Conservation (phyloP, 2,888 invertebrate genomes). For the Acleris holmiana region DNA sequence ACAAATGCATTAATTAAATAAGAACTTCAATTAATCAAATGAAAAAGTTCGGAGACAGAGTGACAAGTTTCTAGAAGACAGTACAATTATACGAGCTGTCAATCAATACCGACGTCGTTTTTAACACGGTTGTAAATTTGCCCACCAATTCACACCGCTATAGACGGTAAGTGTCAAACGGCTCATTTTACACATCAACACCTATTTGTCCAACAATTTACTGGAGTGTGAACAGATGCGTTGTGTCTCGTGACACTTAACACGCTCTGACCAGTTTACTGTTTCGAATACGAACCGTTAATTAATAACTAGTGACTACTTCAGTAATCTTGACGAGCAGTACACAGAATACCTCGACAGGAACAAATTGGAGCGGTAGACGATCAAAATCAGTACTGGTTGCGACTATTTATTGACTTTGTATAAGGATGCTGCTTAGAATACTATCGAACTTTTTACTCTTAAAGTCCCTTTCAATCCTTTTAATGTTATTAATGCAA, state of each 20-base stretch:
- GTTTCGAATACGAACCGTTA: conserved; percentile 44
- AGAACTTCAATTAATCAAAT: conserved; percentile 4
- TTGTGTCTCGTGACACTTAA: conserved; percentile 50
- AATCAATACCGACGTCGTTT: conserved; percentile 31
- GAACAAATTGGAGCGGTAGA: too few species aligned
- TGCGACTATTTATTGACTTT: too few species aligned
- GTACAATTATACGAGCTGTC: conserved; percentile 27
- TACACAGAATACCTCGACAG: too few species aligned
- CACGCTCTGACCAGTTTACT: conserved; percentile 40
- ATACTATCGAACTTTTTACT: too few species aligned
- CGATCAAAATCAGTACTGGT: too few species aligned
- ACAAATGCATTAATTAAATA: neutral
- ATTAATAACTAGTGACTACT: conserved; percentile 44
- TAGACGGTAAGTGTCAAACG: conserved; percentile 59
- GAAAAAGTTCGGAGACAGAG: conserved; percentile 5
- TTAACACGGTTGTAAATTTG: conserved; percentile 49
- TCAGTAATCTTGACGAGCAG: conserved; percentile 12
- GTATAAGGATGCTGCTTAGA: too few species aligned
- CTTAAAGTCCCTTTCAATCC: too few species aligned
- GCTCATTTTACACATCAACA: conserved; percentile 65
- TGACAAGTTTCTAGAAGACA: conserved; percentile 22
- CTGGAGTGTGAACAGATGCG: conserved; percentile 60
- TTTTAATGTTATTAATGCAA: too few species aligned
- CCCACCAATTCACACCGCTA: conserved; percentile 40
- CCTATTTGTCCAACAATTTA: conserved; percentile 67